Evolutionary conservation across 2,797 vertebrate species (phyloP).

Genomic region (Acrossocheilus fasciatus): DNA sequence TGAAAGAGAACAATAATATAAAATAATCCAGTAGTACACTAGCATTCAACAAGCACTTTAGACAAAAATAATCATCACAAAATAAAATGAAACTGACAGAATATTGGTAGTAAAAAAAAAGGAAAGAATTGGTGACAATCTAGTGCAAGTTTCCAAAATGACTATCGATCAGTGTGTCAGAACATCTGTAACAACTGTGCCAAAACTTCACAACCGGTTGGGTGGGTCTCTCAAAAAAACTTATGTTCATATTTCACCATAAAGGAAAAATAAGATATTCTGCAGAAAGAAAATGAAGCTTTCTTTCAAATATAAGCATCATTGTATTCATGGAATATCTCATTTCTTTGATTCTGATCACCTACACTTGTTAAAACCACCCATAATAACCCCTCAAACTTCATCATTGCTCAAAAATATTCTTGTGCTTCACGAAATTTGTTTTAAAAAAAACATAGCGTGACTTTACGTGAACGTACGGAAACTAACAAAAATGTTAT

Average conservation of each 20-base stretch:
- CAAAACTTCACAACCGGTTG: background rate
- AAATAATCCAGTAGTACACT: background rate
- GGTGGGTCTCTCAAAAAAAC: background rate
- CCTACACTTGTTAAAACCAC: background rate
- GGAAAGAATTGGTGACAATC: conserved; percentile 18
- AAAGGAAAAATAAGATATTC: background rate
- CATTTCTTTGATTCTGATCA: background rate
- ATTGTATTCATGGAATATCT: background rate
- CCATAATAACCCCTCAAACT: background rate
- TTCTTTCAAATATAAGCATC: background rate
- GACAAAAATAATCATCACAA: background rate
- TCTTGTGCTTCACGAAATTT: conserved; percentile 36
- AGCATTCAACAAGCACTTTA: conserved; percentile 29
- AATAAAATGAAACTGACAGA: conserved; percentile 6
- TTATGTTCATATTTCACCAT: background rate
- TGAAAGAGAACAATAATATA: conserved; percentile 17
- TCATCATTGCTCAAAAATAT: conserved; percentile 28
- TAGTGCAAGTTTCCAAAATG: conserved; percentile 36
- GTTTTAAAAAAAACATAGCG: background rate
- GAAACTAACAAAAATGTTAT: conserved; percentile 31
- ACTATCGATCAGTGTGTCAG: background rate
- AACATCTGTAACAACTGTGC: conserved; percentile 21
- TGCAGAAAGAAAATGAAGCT: background rate
- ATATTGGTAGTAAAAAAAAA: background rate
- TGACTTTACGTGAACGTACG: background rate